A percentile compares a stretch with the other conserved stretches of the same genome.
Evolutionary conservation across 2,888 invertebrate species (phyloP).

Genomic region (Cheilosia grossa): DNA sequence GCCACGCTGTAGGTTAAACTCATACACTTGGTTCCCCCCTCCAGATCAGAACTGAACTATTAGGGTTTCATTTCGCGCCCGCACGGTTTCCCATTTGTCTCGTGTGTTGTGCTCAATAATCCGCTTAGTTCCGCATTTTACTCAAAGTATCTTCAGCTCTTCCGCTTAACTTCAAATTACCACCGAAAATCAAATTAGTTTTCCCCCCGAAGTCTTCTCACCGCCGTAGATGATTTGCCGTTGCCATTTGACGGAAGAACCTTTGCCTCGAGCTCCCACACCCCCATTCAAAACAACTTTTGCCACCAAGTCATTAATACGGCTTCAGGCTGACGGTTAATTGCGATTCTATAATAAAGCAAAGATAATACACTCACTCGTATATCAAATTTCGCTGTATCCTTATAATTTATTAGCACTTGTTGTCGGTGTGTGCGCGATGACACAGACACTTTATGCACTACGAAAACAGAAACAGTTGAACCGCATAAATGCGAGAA

Average conservation of each 20-base stretch:
- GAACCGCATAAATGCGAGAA: slow-evolving; percentile 35
- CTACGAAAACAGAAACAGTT: slow-evolving; percentile 40
- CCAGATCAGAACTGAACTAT: too few species aligned
- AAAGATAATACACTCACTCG: slow-evolving; percentile 27
- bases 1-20: too few species aligned
- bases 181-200: background rate
- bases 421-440: background rate
- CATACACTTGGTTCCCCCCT: too few species aligned
- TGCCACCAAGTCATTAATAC: slow-evolving; percentile 49
- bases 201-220: background rate
- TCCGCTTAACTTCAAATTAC: too few species aligned
- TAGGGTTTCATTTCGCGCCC: too few species aligned
- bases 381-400: slow-evolving; percentile 68
- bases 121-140: background rate
- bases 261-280: background rate
- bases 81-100: too few species aligned
- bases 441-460: background rate
- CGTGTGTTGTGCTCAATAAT: background rate
- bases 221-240: background rate
- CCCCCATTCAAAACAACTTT: background rate
- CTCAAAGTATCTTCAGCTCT: too few species aligned
- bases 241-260: background rate
- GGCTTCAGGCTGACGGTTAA: slow-evolving; percentile 73
- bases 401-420: slow-evolving; percentile 55
- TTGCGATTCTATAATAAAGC: slow-evolving; percentile 70